Evolutionary conservation across 1,140 invertebrate species (phyloP).

Genomic region (Meloidogyne chitwoodi): DNA sequence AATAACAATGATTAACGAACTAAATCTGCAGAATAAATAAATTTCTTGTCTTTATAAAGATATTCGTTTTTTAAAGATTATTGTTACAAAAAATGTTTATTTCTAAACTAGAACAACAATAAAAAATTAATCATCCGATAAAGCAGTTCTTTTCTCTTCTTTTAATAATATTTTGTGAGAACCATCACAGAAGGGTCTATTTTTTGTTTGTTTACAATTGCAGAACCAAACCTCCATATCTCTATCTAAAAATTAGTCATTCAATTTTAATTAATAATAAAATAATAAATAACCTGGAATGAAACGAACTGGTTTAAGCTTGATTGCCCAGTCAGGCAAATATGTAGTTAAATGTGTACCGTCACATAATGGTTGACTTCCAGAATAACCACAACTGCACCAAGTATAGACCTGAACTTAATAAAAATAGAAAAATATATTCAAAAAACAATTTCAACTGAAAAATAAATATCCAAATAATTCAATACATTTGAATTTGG

Average conservation of each 20-base stretch:
- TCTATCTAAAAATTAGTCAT: constrained; percentile 64
- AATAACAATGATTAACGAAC: too few relatives aligned
- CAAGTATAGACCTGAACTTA: constrained; percentile 73
- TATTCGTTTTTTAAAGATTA: too few relatives aligned
- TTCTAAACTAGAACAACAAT: not conserved
- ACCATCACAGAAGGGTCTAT: constrained; percentile 94
- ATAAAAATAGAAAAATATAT: too few relatives aligned
- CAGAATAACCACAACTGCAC: constrained; percentile 88
- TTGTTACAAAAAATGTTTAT: not conserved
- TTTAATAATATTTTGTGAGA: constrained; percentile 68
- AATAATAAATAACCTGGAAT: constrained; percentile 65
- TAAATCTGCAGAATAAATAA: too few relatives aligned
- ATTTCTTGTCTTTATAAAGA: too few relatives aligned
- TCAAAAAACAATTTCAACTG: too few relatives aligned
- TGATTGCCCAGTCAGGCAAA: constrained; percentile 63
- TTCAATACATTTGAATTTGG: too few relatives aligned
- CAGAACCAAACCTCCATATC: constrained; percentile 93
- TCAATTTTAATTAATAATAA: not conserved
- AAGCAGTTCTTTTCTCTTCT: constrained; percentile 40
- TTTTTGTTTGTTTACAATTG: constrained; percentile 91
- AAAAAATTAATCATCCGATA: constrained; percentile 40
- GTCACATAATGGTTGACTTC: constrained; percentile 82
- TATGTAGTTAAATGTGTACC: constrained; percentile 76
- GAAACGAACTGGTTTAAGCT: constrained; percentile 73
- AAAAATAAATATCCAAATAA: too few relatives aligned